Base-by-base conservation (phyloP, 2,113 vertebrate genomes). In the Spea multiplicata region DNA sequence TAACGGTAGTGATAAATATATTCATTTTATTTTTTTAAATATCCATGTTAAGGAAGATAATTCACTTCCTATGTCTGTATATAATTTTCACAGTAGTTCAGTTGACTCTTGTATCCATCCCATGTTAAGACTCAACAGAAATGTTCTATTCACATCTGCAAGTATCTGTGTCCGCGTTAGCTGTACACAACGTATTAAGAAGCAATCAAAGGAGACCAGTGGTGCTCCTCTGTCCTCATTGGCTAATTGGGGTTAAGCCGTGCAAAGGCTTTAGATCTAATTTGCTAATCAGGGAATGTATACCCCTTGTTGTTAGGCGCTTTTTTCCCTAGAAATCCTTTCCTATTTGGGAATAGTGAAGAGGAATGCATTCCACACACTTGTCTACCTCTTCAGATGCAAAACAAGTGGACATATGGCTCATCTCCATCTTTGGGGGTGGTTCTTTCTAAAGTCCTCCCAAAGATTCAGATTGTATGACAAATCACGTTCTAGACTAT, bases 401-500 rank as follows among this genome's bases (percentile, higher is more conserved):
- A 89, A 89, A 89, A 77, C 74, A 72, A 82, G 86, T 85, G 86
- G 86, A 85, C 90, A 89, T 89, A 88, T 89, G 90, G 90, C 88
- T 88, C 88, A 85, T 88, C 87, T 88, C 87, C 89, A 87, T 88
- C 87, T 86, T 86, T 83, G 84, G 84, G 84, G 90, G 86, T 84
- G 87, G 87, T 83, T 89, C 86, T 81, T 85, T 86, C 87, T 85
- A 83, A 84, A 87, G 86, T 85, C 84, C 82, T 87, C 85, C 84
- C 85, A 87, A 87, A 89, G 89, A 89, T 89, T 88, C 84, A 82
- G 89, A 90, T 87, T 88, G 84, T 90, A 88, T 89, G 90, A 89
- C 89, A 89, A 89, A 89, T 89, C 89, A 88, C 86, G 89, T 87
- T 86, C 88, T 87, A 86, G 88, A 88, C 88, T 88, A 87, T 85